Evolutionary conservation across 2,888 invertebrate genomes (phyloP), one percentile per base, ranked within the genome.

Genomic region (Stenodema calcarata): DNA sequence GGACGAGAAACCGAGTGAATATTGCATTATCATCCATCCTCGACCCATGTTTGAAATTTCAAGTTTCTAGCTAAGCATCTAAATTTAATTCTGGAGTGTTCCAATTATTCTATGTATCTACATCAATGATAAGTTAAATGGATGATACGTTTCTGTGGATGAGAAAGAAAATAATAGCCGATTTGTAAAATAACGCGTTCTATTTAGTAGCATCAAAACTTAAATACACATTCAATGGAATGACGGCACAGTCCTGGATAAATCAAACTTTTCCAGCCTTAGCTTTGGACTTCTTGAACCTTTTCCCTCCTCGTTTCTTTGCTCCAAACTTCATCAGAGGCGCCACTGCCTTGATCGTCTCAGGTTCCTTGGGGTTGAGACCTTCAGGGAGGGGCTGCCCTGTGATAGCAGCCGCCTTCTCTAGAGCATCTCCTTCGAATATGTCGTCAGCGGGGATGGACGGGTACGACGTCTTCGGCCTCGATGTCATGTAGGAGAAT

Each of bases 401-500:
- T 18, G 86, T 75, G 23, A 87, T 78, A 41, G 86, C 86, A 12
- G 88, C 87, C n/a, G 88, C 88, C 42, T 87, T 87, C 35, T 86
- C 42, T 9, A 88, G 42, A 14, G 87, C 28, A 42, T 88, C 88
- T 23, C 82, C 82, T 47, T 81, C 86, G 35, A 86, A 86, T 44
- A 86, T 81, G 30, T 96, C 95, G 85, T 95, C 94, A 78, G 94
- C 92, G 41, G 95, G 95, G 90, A 95, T 94, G 30, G 95, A 92
- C 42, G 94, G 93, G 89, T 96, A 96, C 0, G 95, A 94, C 80
- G 94, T 93, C 90, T 94, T 93, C 0, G 96, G 96, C 89, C 94
- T 94, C 18, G 94, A 94, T 0, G 94, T 93, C 91, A 95, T 94
- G 89, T 94, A 94, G 30, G 94, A 93, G 30, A 94, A 93, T 92